Base-by-base conservation (phyloP, 1,140 invertebrate genomes). In the Brachionus plicatilis region DNA sequence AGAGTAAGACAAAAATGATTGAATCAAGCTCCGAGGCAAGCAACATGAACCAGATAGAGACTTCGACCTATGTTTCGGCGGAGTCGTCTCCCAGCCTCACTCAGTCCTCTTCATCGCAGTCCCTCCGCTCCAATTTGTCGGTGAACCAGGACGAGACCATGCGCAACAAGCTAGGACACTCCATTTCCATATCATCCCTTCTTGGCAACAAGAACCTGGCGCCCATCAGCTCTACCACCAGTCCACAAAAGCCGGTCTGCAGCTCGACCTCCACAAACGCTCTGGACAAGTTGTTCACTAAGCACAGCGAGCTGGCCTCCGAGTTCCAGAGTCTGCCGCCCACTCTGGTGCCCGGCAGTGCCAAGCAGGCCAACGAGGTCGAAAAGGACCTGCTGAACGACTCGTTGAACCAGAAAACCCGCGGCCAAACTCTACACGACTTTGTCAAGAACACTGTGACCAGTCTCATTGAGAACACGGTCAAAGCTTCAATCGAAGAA, bases 401-500 rank as follows among this genome's bases (percentile, higher is more conserved):
- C 47, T 76, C 43, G 3, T 72, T 72, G n/a, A 41, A 20, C 7
- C 33, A 72, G 45, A 72, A 72, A 24, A 20, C 14, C 29, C 33
- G 24, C 17, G 47, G 20, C 27, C 72, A 76, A 76, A 76, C 72
- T 14, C 24, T 76, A 20, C 72, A 53, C 17, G 72, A 76, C 47
- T 50, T 76, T 50, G 72, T 76, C 8, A 76, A 47, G 20, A 76
- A 17, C 11, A 76, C 72, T 14, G 72, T 76, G 27, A 27, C 41
- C 6, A 47, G 27, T 27, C n/a, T 76, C n/a, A 76, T 76, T 76
- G 72, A 76, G 14, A 76, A 50, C 27, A 76, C 72, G 20, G 72
- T 76, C 5, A 76, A 76, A 50, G 14, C 72, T 14, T 76, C 72
- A 50, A 76, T 76, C 14, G 72, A 76, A 29, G 72, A 76, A 50